Percentiles rank a stretch among this genome's conserved stretches.
Evolutionary conservation across 2,113 vertebrate species (phyloP).

Genomic region (Pterocles burchelli): DNA sequence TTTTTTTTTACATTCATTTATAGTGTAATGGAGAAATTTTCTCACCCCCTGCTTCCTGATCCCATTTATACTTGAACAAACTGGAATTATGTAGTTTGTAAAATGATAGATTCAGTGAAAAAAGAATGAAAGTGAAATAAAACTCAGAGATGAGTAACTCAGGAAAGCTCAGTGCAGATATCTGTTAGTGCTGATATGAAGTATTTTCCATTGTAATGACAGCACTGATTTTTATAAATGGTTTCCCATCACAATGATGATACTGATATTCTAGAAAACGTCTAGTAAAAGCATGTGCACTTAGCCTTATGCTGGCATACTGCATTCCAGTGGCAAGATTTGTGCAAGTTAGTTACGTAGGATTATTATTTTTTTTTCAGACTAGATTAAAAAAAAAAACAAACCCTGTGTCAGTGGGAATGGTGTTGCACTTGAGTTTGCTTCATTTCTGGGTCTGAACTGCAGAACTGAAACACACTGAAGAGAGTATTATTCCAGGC

Average conservation of each 20-base stretch:
- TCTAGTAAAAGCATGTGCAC: neutral
- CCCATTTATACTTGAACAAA: neutral
- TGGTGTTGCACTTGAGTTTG: neutral
- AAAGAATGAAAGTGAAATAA: neutral
- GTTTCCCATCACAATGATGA: neutral
- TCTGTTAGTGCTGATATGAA: neutral
- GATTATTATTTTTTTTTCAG: neutral
- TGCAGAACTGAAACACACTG: neutral
- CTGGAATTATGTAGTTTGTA: neutral
- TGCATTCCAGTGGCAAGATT: neutral
- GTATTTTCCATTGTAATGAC: neutral
- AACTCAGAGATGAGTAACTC: neutral
- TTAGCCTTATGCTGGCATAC: neutral
- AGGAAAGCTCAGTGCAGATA: neutral
- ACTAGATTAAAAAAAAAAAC: neutral
- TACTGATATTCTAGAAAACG: neutral
- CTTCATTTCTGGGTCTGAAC: neutral
- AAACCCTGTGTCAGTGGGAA: neutral
- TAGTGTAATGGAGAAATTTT: neutral
- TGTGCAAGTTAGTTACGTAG: neutral
- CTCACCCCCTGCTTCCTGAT: neutral
- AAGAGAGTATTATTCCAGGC: neutral
- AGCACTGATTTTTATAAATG: neutral
- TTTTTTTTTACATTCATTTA: neutral
- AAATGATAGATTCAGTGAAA: neutral